Evolutionary conservation across 2,113 vertebrate species (phyloP).

Genomic region (Sturnira hondurensis): DNA sequence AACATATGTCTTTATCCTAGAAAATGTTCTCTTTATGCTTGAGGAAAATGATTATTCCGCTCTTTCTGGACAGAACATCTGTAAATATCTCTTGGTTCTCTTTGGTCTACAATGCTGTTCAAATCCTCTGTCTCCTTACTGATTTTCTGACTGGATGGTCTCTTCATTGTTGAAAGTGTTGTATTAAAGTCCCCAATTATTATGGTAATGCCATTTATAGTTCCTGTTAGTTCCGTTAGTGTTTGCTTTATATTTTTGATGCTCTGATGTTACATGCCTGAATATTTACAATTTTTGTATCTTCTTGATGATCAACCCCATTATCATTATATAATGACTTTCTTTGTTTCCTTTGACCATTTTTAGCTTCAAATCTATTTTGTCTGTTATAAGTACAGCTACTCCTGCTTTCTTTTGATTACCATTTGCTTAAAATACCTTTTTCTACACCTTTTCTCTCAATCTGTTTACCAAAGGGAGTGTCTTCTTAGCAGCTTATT

Average conservation of each 20-base stretch:
- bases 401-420: background rate
- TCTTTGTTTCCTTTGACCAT: background rate
- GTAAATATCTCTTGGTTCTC: background rate
- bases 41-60: background rate
- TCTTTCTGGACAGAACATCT: background rate
- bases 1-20: background rate
- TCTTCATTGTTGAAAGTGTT: background rate
- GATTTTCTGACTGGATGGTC: background rate
- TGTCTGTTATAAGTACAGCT: background rate
- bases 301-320: background rate
- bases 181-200: background rate
- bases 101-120: background rate
- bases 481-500: background rate
- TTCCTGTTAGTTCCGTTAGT: background rate
- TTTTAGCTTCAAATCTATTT: background rate
- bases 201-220: background rate
- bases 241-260: background rate
- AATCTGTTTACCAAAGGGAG: background rate
- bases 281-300: background rate
- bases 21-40: background rate
- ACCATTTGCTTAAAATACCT: background rate
- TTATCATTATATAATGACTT: background rate
- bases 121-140: background rate
- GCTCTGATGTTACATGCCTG: background rate
- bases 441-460: background rate